Evolutionary conservation across 2,797 vertebrate genomes (phyloP).

Genomic region (Thunnus albacares): DNA sequence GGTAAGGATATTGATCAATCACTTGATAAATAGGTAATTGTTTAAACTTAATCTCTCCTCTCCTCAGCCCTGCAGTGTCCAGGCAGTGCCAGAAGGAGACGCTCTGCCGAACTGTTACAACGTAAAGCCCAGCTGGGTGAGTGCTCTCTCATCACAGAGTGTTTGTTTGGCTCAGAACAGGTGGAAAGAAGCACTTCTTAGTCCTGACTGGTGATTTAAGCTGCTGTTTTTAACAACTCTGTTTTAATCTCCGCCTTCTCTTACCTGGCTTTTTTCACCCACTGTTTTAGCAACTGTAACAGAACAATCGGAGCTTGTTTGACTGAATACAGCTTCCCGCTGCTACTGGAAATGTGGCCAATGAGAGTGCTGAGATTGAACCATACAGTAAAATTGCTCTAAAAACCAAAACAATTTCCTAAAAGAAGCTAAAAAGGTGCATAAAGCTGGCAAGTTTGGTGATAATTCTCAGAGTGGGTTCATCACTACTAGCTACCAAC

Average conservation of each 20-base stretch:
- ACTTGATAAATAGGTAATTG: neutral
- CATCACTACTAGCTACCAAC: too few relatives aligned
- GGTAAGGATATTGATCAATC: neutral
- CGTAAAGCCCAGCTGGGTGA: constrained; percentile 81
- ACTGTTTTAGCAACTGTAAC: too few relatives aligned
- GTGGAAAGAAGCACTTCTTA: neutral
- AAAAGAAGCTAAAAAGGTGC: neutral
- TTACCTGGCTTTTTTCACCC: too few relatives aligned
- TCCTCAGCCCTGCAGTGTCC: constrained; percentile 71
- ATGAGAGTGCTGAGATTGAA: too few relatives aligned
- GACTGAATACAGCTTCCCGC: neutral
- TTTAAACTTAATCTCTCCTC: constrained; percentile 2
- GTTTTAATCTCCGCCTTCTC: too few relatives aligned
- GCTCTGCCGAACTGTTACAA: constrained; percentile 75
- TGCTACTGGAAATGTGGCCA: too few relatives aligned
- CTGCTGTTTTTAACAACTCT: too few relatives aligned
- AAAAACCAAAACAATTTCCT: neutral
- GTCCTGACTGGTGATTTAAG: neutral
- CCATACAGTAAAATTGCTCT: too few relatives aligned
- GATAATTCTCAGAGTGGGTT: neutral
- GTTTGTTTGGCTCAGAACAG: neutral
- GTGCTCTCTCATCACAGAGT: constrained; percentile 2
- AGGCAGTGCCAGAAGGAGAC: constrained; percentile 70
- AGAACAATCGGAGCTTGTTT: too few relatives aligned
- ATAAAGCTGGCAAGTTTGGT: neutral